Base-by-base conservation (phyloP, 2,888 invertebrate species). In the Labia minor region DNA sequence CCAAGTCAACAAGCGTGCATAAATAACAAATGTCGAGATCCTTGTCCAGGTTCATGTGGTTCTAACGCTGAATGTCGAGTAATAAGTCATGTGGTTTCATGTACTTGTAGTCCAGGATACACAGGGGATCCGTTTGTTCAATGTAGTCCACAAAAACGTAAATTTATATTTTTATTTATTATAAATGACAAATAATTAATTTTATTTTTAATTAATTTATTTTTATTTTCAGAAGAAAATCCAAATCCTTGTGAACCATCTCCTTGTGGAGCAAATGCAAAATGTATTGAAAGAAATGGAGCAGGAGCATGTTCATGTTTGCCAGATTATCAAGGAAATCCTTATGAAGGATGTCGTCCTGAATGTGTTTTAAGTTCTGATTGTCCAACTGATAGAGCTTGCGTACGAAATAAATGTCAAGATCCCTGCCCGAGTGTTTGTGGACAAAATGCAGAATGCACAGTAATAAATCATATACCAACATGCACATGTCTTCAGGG, bases 391-490 rank as follows among this genome's bases (percentile, higher is more conserved):
- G 88, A 90, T 74, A 88, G 87, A 76, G 87, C 92, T 62, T 94
- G 94, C 73, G 83, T 88, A 62, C 83, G 88, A 73, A 90, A 89
- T 75, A 92, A 91, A 76, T 94, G 94, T 75, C 81, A 83, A 65
- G 89, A 93, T 79, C 93, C 93, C 61, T 94, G 93, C 73, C 89
- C 90, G 14, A 91, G 92, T 69, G 85, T 89, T 68, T 94, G 93
- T 75, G 93, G 92, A 4, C 82, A 83, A 66, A 87, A 88, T 75
- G 90, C 93, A 1, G 87, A 90, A 74, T 94, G 94, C 75, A 84
- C 85, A 62, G 91, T 92, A 1, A 85, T 90, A 14, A 91, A 91
- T 75, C 93, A 94, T 75, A 84, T 90, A 62, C 92, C 93, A n/a
- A 86, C 87, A 63, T 93, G 93, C 75, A 88, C 86, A 4, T 93